A percentile compares a stretch with the other conserved stretches of the same genome.
Conservation (phyloP, 2,888 invertebrate genomes). For the Acheta domesticus region DNA sequence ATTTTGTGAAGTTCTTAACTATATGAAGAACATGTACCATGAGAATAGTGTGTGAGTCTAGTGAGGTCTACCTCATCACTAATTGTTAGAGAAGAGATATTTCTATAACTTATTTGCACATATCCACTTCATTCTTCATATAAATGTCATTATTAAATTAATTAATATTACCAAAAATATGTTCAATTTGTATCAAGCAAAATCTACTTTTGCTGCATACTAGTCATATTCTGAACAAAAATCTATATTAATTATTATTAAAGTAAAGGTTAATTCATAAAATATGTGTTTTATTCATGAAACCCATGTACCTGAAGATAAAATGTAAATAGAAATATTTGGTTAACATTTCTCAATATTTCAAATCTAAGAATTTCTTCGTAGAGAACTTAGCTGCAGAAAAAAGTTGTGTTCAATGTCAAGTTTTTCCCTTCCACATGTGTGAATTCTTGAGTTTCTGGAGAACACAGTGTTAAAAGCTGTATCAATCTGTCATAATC, state of each 20-base stretch:
- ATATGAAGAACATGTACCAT: background rate
- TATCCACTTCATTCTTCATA: background rate
- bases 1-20: background rate
- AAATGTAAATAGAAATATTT: too few relatives aligned
- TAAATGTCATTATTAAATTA: background rate
- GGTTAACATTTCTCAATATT: too few relatives aligned
- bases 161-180: constrained; percentile 29
- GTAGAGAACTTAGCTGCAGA: too few relatives aligned
- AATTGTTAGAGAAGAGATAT: constrained; percentile 23
- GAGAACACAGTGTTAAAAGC: too few relatives aligned
- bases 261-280: background rate
- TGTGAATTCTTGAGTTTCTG: too few relatives aligned
- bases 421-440: too few relatives aligned
- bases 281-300: background rate
- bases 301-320: too few relatives aligned
- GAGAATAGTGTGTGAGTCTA: constrained; percentile 3
- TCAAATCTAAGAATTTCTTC: too few relatives aligned
- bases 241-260: constrained; percentile 22
- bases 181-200: constrained; percentile 22
- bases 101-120: constrained; percentile 18
- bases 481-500: too few relatives aligned
- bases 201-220: constrained; percentile 25
- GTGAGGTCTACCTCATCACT: constrained; percentile 18
- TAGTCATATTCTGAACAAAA: constrained; percentile 24
- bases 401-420: too few relatives aligned